Conservation (phyloP, 2,888 invertebrate genomes). For the Ophion slaviceki region DNA sequence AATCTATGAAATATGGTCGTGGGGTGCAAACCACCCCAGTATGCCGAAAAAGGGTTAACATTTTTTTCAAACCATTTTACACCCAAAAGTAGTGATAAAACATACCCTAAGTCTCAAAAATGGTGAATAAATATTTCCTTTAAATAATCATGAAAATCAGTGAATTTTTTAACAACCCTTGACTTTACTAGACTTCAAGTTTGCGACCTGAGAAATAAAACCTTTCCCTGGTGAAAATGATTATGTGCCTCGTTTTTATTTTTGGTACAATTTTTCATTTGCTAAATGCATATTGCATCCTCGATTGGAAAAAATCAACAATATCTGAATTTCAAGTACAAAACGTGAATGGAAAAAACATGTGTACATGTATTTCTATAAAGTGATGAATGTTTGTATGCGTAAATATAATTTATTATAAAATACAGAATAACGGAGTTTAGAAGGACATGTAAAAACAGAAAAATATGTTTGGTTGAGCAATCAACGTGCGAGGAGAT, state of each 20-base stretch:
- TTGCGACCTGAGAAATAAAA: no score
- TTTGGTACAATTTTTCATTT: neutral
- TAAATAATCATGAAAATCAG: no score
- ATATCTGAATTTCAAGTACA: neutral
- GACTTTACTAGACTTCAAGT: no score
- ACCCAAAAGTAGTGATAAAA: no score
- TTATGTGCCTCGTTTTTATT: neutral
- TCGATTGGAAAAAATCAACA: neutral
- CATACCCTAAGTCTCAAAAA: no score
- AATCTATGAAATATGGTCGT: no score
- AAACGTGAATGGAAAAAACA: neutral
- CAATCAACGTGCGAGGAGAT: constrained; percentile 14
- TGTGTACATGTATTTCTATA: neutral
- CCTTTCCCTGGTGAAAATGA: no score
- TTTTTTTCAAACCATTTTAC: no score
- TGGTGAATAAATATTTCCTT: no score
- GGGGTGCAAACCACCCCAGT: no score
- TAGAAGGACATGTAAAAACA: neutral
- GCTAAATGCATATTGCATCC: neutral
- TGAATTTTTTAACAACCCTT: no score
- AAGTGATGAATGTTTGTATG: neutral
- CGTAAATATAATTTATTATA: neutral
- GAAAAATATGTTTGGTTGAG: neutral
- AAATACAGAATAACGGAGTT: neutral
- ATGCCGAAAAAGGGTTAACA: no score